Evolutionary conservation across 2,888 invertebrate species (phyloP).

Genomic region (Empis stercorea): DNA sequence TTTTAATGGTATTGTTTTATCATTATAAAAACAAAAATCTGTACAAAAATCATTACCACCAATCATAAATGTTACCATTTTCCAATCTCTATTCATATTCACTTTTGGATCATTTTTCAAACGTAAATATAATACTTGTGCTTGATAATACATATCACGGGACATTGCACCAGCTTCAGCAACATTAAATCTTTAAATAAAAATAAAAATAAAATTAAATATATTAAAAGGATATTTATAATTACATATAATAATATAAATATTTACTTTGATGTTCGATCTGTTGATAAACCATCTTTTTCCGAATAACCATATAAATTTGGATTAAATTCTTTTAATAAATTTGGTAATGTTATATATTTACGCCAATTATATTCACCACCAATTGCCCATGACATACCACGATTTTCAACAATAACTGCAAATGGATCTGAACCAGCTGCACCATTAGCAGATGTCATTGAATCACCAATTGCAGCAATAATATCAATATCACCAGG

Average conservation of each 20-base stretch:
- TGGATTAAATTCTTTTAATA: conserved; percentile 49
- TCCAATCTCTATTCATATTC: conserved; percentile 45
- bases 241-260: no score
- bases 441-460: conserved; percentile 44
- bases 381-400: conserved; percentile 38
- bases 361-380: conserved; percentile 41
- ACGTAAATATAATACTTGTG: conserved; percentile 21
- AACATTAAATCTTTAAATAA: conserved; percentile 19
- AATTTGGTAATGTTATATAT: conserved; percentile 43
- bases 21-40: conserved; percentile 39
- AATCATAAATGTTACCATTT: conserved; percentile 44
- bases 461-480: conserved; percentile 46
- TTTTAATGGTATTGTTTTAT: conserved; percentile 28
- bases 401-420: conserved; percentile 37
- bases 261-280: conserved; percentile 16
- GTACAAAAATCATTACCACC: conserved; percentile 48
- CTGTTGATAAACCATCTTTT: conserved; percentile 19
- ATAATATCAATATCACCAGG: conserved; percentile 47
- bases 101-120: conserved; percentile 29
- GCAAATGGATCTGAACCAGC: conserved; percentile 30
- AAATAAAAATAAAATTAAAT: neutral
- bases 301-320: conserved; percentile 42
- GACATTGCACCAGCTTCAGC: conserved; percentile 31
- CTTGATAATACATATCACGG: conserved; percentile 23
- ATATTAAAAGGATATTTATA: no score